These are phyloP conservation scores for Periophthalmus magnuspinnatus DNA, from an alignment of 2,797 vertebrate species.

Conservation along the genomic window DNA sequence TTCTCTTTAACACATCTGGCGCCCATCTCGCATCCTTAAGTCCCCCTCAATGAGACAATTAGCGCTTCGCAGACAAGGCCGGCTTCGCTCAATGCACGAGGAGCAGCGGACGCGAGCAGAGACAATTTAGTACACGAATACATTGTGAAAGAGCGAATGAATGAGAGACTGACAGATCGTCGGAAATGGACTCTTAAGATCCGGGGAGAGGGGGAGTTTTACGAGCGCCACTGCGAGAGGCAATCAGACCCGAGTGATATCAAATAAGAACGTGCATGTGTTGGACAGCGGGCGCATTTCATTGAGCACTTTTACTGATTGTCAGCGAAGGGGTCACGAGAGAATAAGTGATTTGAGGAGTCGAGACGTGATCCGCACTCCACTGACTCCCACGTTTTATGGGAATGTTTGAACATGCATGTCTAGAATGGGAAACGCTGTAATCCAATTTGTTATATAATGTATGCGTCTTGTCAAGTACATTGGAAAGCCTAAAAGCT, in stretches of 20 bases:
- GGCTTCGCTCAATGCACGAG: conserved; percentile 57
- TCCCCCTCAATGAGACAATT: conserved; percentile 71
- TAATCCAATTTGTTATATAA: not conserved
- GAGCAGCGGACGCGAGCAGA: conserved; percentile 46
- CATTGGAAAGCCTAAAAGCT: conserved; percentile 20
- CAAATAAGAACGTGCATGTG: conserved; percentile 56
- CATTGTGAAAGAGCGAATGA: conserved; percentile 48
- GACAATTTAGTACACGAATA: conserved; percentile 57
- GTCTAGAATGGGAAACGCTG: not conserved
- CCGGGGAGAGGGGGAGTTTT: conserved; percentile 44
- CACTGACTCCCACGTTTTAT: conserved; percentile 15
- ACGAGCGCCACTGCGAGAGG: conserved; percentile 62
- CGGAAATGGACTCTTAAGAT: conserved; percentile 55
- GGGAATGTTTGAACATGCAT: conserved; percentile 21
- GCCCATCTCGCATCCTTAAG: conserved; percentile 69
- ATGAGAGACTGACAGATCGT: conserved; percentile 42
- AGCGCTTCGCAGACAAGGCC: conserved; percentile 69
- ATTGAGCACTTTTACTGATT: conserved; percentile 56
- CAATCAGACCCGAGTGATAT: conserved; percentile 59
- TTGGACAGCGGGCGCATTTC: conserved; percentile 60
- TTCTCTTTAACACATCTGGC: conserved; percentile 68
- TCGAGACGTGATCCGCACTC: conserved; percentile 17
- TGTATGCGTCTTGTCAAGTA: conserved; percentile 8
- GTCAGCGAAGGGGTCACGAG: conserved; percentile 30
- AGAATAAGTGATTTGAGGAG: conserved; percentile 28